Evolutionary conservation across 92 coral and sea anemone species (phyloP), one percentile per base, ranked within the genome.

Genomic region (Actinostola sp.): DNA sequence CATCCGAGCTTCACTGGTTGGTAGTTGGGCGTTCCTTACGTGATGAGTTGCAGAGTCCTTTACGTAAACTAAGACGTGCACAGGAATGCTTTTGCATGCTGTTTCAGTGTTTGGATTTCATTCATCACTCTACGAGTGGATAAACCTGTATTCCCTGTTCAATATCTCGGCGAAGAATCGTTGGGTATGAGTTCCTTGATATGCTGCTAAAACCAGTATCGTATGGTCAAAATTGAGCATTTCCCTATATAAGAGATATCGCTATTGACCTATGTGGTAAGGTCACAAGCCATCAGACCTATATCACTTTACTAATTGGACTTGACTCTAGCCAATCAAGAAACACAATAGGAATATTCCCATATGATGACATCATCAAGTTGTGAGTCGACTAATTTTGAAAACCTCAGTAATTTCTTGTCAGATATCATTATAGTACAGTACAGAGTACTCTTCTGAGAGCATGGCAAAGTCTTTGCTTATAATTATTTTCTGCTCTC

Each of bases 1-100:
- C 72, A 75, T 75, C 71, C 81, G 74, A 27, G 57, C 46, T 68
- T 52, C 15, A 53, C 74, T 68, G 61, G 62, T 52, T 20, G 59
- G 62, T 15, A 26, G 74, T 27, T 44, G 74, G 74, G 74, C 74
- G 74, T 68, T 68, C 74, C 74, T 50, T 26, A 68, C 63, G 74
- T 68, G 74, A 50, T 68, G 74, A 68, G 51, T 68, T 16, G 62
- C 44, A 19, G 59, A 68, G 74, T 34, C 32, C 58, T 39, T n/a
- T 15, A 31, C 61, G 29, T 33, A 49, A 51, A 33, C 62, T 34
- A 51, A 48, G 33, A 0, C 27, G 16, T 33, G 48, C 20, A 68
- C 42, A 56, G 74, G 59, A 68, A 68, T 68, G 74, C 33, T 13
- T 68, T 20, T 29, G 41, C 62, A 34, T 51, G 52, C 25, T 34